Percentiles rank a stretch among this genome's conserved stretches.
Conservation (phyloP, 2,888 invertebrate genomes). For the Cheilosia pagana region DNA sequence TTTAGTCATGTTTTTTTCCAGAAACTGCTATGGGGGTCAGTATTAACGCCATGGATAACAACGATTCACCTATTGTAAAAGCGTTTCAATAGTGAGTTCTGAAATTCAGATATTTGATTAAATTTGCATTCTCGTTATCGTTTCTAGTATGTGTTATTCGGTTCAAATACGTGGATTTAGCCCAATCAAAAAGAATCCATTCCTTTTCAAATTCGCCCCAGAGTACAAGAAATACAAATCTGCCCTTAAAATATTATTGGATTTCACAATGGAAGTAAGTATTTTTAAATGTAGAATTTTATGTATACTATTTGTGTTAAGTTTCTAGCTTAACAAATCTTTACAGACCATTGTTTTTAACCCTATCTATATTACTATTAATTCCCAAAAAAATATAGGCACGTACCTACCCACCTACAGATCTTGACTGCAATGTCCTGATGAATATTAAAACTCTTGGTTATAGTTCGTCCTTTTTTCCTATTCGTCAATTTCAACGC, state of each 20-base stretch:
- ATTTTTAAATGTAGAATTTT: neutral
- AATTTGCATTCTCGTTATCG: neutral
- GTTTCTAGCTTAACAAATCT: too few relatives aligned
- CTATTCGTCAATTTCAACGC: too few relatives aligned
- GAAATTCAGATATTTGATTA: neutral
- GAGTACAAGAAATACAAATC: conserved; percentile 84
- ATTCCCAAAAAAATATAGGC: too few relatives aligned
- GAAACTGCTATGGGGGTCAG: conserved; percentile 88
- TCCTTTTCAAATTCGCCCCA: conserved; percentile 81
- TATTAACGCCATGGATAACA: conserved; percentile 84
- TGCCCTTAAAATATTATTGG: conserved; percentile 81
- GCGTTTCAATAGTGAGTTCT: conserved; percentile 84
- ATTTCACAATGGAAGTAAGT: conserved; percentile 80
- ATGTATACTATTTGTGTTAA: too few relatives aligned
- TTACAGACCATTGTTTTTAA: too few relatives aligned
- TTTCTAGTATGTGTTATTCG: conserved; percentile 79
- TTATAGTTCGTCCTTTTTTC: too few relatives aligned
- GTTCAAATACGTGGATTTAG: conserved; percentile 79
- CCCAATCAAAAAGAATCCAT: conserved; percentile 76
- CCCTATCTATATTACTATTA: too few relatives aligned
- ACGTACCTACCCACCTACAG: too few relatives aligned
- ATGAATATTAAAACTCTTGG: too few relatives aligned
- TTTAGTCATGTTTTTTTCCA: conserved; percentile 33
- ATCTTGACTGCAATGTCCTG: too few relatives aligned
- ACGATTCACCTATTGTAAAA: conserved; percentile 84